Conservation (phyloP, 2,888 invertebrate genomes). For the Polymixis flavicincta region DNA sequence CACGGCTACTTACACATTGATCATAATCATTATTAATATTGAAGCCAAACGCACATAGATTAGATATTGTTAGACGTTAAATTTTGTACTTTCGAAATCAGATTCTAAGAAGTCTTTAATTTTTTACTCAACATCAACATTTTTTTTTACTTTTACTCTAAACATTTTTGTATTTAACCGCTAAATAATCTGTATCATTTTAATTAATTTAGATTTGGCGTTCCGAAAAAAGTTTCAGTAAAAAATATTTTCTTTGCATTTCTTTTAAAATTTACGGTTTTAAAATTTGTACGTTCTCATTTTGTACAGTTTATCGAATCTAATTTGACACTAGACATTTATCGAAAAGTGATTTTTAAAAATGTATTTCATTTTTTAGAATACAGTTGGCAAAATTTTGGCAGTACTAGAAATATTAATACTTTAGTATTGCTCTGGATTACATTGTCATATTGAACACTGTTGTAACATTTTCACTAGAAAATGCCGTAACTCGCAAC, state of each 20-base stretch:
- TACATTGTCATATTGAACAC: constrained; percentile 90
- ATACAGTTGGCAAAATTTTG: constrained; percentile 90
- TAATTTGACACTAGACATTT: constrained; percentile 90
- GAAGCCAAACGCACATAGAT: constrained; percentile 89
- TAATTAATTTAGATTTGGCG: constrained; percentile 89
- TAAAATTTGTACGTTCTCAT: constrained; percentile 90
- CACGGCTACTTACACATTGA: constrained; percentile 89
- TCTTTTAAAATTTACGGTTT: constrained; percentile 85
- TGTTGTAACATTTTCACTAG: constrained; percentile 80
- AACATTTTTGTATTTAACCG: constrained; percentile 84
- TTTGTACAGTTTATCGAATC: constrained; percentile 90
- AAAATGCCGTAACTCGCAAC: constrained; percentile 74
- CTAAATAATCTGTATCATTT: constrained; percentile 89
- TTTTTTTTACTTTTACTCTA: constrained; percentile 74
- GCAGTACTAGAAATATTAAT: constrained; percentile 90
- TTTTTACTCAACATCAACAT: constrained; percentile 88
- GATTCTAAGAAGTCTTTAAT: constrained; percentile 90
- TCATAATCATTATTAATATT: constrained; percentile 75
- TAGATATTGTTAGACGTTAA: constrained; percentile 87
- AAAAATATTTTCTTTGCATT: constrained; percentile 89
- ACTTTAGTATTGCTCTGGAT: constrained; percentile 91
- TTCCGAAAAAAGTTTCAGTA: constrained; percentile 90
- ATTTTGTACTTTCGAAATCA: constrained; percentile 90
- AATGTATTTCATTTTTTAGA: constrained; percentile 84
- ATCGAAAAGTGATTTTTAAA: constrained; percentile 88